Base-by-base conservation (phyloP, 2,888 invertebrate genomes). In the Ferdinandea cuprea region DNA sequence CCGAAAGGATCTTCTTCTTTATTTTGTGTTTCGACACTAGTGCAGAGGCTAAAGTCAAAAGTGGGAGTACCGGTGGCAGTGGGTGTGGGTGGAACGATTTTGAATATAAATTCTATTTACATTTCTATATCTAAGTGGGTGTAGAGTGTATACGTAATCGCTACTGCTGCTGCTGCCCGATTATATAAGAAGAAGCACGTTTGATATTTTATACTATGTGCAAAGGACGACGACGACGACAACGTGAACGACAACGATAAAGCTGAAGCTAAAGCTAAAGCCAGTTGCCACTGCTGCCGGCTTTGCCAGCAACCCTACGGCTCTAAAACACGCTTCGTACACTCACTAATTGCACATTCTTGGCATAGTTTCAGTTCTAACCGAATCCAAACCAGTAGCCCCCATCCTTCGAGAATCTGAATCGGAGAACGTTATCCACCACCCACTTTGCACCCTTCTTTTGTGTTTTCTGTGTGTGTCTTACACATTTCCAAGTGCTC, bases 301-400 rank as follows among this genome's bases (percentile, higher is more conserved):
- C 59, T 73, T 37, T 73, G 81, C 63, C 78, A 83, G 71, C 71
- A 77, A 76, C 78, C 81, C 77, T 73, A 68, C 68, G 81, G 85
- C 86, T 85, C 81, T 85, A 86, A 86, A 87, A 87, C 87, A 86
- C 86, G 87, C 86, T 87, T 76, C 83, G 85, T 87, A 86, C 89
- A 88, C 87, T 95, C 96, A 96, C 96, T 96, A 96, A 97, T 96
- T 96, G 96, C 96, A 95, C 96, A 96, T 96, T 96, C 96, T 96
- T 96, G 95, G 95, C 96, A 96, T 96, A 96, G 96, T 96, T 96
- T 95, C 94, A 88, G 94, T 93, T 93, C 94, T 94, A 93, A 80
- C 80, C 72, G 77, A 77, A 83, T 81, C 66, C 80, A 77, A 81
- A 72, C 66, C 83, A 78, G 78, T 77, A 30, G 46, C 54, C 54